Conservation (phyloP, 2,797 vertebrate species). For the Knipowitschia caucasica region DNA sequence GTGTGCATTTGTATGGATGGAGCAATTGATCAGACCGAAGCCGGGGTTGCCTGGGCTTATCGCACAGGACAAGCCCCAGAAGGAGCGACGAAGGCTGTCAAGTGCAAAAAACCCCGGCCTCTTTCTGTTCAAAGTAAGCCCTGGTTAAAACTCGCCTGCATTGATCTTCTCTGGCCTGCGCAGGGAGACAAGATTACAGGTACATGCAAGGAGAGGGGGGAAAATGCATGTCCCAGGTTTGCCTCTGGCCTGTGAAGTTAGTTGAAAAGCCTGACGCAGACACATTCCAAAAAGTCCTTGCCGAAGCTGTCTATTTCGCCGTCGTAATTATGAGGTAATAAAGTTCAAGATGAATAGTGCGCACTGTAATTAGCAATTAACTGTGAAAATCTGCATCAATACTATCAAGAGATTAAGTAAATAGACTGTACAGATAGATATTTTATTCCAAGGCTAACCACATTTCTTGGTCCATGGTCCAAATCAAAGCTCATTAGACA, state of each 20-base stretch:
- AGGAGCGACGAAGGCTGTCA: constrained; percentile 51
- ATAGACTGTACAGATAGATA: too few species aligned
- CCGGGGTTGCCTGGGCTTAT: constrained; percentile 52
- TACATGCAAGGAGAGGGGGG: constrained; percentile 18
- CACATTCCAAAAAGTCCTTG: neutral
- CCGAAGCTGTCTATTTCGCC: neutral
- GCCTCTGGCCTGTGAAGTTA: constrained; percentile 3
- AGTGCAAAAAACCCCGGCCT: constrained; percentile 48
- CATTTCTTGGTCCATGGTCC: too few species aligned
- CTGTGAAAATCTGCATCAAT: too few species aligned
- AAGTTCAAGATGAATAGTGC: neutral
- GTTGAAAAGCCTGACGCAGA: constrained; percentile 10
- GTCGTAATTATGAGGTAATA: neutral
- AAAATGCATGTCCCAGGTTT: constrained; percentile 15
- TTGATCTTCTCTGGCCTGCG: constrained; percentile 35
- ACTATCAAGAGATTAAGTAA: too few species aligned
- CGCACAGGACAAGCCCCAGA: constrained; percentile 50
- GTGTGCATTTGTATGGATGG: constrained; percentile 49
- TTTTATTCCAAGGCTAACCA: too few species aligned
- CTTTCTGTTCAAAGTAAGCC: constrained; percentile 44
- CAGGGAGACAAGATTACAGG: constrained; percentile 40
- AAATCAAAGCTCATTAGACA: too few species aligned
- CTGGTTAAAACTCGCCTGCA: constrained; percentile 37
- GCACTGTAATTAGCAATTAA: too few species aligned
- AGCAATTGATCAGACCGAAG: constrained; percentile 58